Conservation (phyloP, 2,113 vertebrate genomes). For the Microtus ochrogaster region DNA sequence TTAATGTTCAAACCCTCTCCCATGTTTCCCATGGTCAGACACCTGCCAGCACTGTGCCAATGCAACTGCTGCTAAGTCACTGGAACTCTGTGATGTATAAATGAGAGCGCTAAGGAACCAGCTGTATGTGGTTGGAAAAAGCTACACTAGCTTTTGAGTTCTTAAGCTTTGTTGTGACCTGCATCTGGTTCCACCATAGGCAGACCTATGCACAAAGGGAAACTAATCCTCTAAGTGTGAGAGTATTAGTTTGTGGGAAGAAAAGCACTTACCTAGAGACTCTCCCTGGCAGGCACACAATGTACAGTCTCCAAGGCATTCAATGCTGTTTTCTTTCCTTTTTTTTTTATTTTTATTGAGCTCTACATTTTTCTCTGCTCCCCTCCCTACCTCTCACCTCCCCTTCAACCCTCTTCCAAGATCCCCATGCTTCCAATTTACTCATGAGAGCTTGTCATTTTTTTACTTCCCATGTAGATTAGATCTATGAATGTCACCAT, state of each 20-base stretch:
- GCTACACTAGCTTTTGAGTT: background rate
- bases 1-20: background rate
- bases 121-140: background rate
- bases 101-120: background rate
- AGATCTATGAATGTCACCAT: background rate
- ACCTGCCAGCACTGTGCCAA: background rate
- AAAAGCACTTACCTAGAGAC: background rate
- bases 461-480: no score
- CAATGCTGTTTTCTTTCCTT: background rate
- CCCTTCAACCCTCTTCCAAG: no score
- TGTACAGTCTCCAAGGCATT: background rate
- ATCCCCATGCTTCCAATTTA: no score
- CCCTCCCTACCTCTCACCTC: no score
- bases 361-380: no score
- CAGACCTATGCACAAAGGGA: background rate
- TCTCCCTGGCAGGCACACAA: background rate
- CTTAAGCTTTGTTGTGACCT: background rate
- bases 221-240: constrained; percentile 11
- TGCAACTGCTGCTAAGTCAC: background rate
- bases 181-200: background rate
- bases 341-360: no score
- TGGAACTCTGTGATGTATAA: background rate
- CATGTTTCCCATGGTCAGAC: background rate
- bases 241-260: constrained; percentile 22
- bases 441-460: no score